phyloP scores from a whole-genome alignment of 1,140 invertebrate genomes.

The Laupala kohalensis region DNA sequence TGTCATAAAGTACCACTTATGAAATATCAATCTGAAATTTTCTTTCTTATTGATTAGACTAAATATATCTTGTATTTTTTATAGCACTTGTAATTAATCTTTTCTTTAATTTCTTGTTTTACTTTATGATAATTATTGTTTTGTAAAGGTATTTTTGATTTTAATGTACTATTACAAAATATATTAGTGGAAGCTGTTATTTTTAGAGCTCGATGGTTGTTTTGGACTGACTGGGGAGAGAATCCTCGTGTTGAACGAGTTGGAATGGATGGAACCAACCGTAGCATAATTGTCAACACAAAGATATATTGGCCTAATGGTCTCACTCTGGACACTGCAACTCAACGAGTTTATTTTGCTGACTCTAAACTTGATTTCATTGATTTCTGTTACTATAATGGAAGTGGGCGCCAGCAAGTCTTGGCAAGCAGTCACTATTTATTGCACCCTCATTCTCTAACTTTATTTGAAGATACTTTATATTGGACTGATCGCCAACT shows the following conservation, averaged over 20 bases:
- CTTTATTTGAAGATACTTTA: conserved; percentile 81
- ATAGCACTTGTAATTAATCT: no score
- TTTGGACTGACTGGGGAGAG: conserved; percentile 98
- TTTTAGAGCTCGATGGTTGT: conserved; percentile 60
- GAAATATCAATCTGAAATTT: no score
- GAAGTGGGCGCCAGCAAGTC: conserved; percentile 74
- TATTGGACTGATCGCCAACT: conserved; percentile 95
- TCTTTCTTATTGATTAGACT: no score
- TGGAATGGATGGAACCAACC: conserved; percentile 85
- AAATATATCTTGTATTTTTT: no score
- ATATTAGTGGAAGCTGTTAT: background rate
- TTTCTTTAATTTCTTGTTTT: no score
- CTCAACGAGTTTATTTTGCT: conserved; percentile 88
- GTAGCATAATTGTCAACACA: conserved; percentile 78
- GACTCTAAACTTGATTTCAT: conserved; percentile 97
- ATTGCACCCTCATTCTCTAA: conserved; percentile 88
- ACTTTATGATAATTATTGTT: no score
- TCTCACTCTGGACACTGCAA: conserved; percentile 86
- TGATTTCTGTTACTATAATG: conserved; percentile 96
- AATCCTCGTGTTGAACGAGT: conserved; percentile 90
- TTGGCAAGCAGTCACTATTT: conserved; percentile 79
- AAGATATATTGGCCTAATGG: conserved; percentile 99
- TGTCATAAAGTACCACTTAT: no score
- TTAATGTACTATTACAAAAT: no score
- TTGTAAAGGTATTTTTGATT: no score